Evolutionary conservation across 2,797 vertebrate species (phyloP).

Genomic region (Gallinago solitaria): DNA sequence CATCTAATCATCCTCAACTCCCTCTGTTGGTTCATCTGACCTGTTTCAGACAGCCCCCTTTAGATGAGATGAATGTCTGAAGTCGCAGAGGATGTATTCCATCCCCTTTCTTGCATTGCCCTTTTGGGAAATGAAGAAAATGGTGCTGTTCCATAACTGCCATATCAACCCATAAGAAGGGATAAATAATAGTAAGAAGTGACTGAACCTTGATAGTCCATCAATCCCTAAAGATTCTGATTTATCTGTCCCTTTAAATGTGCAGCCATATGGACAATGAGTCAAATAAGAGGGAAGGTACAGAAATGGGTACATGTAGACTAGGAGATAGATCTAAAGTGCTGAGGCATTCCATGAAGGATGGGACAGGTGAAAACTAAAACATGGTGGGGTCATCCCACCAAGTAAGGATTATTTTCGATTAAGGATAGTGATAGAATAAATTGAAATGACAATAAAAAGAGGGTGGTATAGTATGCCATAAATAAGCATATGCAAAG

Average conservation of each 20-base stretch:
- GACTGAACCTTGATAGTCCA: constrained; percentile 14
- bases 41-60: neutral
- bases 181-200: constrained; percentile 49
- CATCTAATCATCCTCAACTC: neutral
- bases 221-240: constrained; percentile 15
- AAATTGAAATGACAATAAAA: neutral
- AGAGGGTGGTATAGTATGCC: neutral
- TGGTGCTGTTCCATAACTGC: neutral
- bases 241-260: constrained; percentile 35
- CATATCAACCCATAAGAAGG: neutral
- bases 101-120: neutral
- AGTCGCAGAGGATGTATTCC: neutral
- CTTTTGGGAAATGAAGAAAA: constrained; percentile 28
- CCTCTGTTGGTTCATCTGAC: neutral
- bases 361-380: neutral
- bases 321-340: neutral
- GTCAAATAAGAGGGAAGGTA: neutral
- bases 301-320: neutral
- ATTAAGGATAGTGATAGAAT: neutral
- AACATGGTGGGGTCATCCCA: neutral
- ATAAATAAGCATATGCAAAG: neutral
- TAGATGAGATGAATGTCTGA: constrained; percentile 6
- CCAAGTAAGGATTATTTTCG: neutral
- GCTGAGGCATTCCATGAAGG: neutral
- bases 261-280: neutral